phyloP scores from a whole-genome alignment of 2,113 vertebrate species.

The Eubucco bourcierii region DNA sequence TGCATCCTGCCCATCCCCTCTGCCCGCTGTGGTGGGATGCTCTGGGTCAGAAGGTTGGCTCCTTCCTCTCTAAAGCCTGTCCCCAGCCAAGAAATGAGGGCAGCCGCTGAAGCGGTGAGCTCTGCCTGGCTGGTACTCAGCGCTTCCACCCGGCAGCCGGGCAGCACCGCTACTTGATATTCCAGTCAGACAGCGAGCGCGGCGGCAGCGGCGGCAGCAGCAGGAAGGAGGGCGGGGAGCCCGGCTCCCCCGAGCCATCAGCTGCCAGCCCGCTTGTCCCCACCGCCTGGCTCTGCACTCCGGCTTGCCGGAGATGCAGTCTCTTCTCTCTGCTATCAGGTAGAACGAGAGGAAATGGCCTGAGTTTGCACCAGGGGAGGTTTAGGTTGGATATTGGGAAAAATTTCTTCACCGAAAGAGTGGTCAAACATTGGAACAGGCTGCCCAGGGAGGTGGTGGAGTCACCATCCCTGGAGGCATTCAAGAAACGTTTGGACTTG shows the following conservation, averaged over 20 bases:
- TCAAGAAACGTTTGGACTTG: too few species aligned
- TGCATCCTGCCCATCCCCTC: not conserved
- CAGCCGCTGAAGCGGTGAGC: not conserved
- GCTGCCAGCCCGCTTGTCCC: constrained; percentile 30
- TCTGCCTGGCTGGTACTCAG: not conserved
- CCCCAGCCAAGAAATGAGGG: not conserved
- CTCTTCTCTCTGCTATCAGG: too few species aligned
- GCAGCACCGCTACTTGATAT: constrained; percentile 60
- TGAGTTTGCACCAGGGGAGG: too few species aligned
- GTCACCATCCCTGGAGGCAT: too few species aligned
- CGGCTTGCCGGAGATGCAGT: not conserved
- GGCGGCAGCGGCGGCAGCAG: not conserved
- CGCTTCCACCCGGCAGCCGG: not conserved
- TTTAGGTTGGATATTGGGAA: too few species aligned
- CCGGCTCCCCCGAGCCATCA: not conserved
- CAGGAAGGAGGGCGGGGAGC: not conserved
- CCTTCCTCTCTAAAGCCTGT: not conserved
- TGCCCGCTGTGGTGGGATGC: rapidly evolving
- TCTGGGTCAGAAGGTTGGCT: rapidly evolving
- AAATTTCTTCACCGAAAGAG: too few species aligned
- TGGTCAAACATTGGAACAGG: too few species aligned
- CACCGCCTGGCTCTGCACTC: not conserved
- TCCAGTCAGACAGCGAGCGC: constrained; percentile 47
- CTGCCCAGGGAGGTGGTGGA: too few species aligned
- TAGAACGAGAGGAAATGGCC: too few species aligned